Evolutionary conservation across 2,113 vertebrate species (phyloP), one percentile per base, ranked within the genome.

Genomic region (Rhabdomys dilectus): DNA sequence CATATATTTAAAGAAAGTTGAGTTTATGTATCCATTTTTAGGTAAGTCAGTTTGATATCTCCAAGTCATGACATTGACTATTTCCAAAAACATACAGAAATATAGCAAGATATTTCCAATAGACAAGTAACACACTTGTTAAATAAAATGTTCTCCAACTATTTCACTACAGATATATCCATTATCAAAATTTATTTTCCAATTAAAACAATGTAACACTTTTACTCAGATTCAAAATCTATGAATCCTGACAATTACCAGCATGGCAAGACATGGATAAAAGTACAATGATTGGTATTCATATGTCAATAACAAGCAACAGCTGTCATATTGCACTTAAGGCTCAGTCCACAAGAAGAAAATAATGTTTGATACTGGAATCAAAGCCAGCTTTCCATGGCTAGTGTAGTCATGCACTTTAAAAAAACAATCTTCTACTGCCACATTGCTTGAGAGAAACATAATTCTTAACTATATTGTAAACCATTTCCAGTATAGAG

Each of bases 171-270:
- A 89, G 16, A 39, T 85, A 53, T 45, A 21, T 68, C 81, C 22
- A n/a, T 29, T 87, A 36, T 90, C 22, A 92, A 90, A 89, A 80
- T 91, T 22, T 68, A 90, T 91, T 81, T 94, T 85, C n/a, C 19
- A 64, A 64, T 64, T 39, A 39, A 82, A 42, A 36, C 5, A 80
- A 81, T n/a, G 12, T 58, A 58, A 15, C 34, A 82, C 5, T 26
- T 82, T 36, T 58, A 82, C 36, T 5, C 19, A 58, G 51, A 17
- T 58, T n/a, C 5, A 82, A 58, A 5, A 24, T 21, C 12, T 82
- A 82, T 15, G 5, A 82, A 58, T 9, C 10, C 13, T 56, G 19
- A 81, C 5, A n/a, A 39, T 82, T 58, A 22, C 11, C 9, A 58
- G 53, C 78, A n/a, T 58, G 34, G 0, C 36, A 58, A 39, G 53